Percentiles rank a stretch among this genome's conserved stretches.
Evolutionary conservation across 2,797 vertebrate species (phyloP).

Genomic region (Platalea minor): DNA sequence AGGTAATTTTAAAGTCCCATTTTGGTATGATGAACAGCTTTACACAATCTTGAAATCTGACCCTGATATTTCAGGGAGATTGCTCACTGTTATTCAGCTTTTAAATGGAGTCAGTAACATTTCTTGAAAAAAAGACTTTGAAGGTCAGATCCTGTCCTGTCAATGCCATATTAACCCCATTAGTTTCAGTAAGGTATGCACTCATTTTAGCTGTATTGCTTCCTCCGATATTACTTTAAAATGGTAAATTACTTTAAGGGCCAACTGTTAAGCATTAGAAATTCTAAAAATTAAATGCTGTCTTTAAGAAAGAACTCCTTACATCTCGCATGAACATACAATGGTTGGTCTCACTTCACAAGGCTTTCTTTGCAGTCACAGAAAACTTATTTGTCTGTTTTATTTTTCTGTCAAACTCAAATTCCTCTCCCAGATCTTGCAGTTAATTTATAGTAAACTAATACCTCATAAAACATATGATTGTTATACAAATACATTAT

Average conservation of each 20-base stretch:
- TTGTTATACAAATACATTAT: background rate
- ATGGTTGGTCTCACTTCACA: background rate
- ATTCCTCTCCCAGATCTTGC: background rate
- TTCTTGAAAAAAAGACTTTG: background rate
- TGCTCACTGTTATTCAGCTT: background rate
- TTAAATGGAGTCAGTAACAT: background rate
- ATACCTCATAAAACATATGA: background rate
- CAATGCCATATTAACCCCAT: background rate
- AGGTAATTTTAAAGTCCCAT: background rate
- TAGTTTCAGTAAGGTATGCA: background rate
- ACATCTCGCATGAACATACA: background rate
- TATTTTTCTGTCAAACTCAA: background rate
- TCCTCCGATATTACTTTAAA: background rate
- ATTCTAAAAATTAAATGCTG: background rate
- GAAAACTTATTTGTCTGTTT: background rate
- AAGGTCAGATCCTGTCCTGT: background rate
- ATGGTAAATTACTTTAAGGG: background rate
- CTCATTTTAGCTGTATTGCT: background rate
- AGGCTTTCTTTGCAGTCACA: background rate
- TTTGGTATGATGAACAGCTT: background rate
- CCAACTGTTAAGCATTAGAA: background rate
- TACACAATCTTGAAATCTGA: background rate
- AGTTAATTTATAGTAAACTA: background rate
- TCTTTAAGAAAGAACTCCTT: background rate
- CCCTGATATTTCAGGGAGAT: background rate